These are phyloP conservation scores for Mylabris phalerata DNA, from an alignment of 1,140 invertebrate genomes.

Conservation along the genomic window DNA sequence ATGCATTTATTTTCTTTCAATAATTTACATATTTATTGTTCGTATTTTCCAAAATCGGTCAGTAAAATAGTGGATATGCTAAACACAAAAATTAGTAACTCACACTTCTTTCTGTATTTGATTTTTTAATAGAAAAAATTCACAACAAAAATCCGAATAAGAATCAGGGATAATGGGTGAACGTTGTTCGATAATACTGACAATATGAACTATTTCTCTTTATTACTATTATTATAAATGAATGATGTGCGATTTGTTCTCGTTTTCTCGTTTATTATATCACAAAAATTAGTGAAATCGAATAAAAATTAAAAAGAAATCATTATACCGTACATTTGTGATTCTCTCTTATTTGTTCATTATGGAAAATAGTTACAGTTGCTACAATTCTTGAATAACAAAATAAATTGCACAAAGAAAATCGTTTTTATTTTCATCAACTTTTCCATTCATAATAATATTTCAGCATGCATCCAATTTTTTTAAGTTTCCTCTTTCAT, in stretches of 20 bases:
- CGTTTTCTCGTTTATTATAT: constrained; percentile 4
- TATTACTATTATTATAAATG: neutral
- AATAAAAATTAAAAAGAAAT: neutral
- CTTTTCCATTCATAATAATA: neutral
- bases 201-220: constrained; percentile 4
- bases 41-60: constrained; percentile 7
- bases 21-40: constrained; percentile 36
- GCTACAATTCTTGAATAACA: constrained; percentile 7
- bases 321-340: neutral
- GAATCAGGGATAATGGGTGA: neutral
- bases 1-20: constrained; percentile 40
- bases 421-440: constrained; percentile 8
- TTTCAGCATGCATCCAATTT: neutral
- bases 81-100: constrained; percentile 37
- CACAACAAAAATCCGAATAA: neutral
- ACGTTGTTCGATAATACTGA: constrained; percentile 33
- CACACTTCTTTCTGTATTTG: constrained; percentile 17
- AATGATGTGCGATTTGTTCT: constrained; percentile 3
- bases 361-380: constrained; percentile 13
- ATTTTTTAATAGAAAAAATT: neutral
- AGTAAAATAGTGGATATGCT: constrained; percentile 34
- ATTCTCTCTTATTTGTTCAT: neutral
- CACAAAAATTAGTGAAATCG: constrained; percentile 3
- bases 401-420: constrained; percentile 13
- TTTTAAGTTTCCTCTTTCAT: neutral